Evolutionary conservation across 2,888 invertebrate species (phyloP).

Genomic region (Cephus nigrinus): DNA sequence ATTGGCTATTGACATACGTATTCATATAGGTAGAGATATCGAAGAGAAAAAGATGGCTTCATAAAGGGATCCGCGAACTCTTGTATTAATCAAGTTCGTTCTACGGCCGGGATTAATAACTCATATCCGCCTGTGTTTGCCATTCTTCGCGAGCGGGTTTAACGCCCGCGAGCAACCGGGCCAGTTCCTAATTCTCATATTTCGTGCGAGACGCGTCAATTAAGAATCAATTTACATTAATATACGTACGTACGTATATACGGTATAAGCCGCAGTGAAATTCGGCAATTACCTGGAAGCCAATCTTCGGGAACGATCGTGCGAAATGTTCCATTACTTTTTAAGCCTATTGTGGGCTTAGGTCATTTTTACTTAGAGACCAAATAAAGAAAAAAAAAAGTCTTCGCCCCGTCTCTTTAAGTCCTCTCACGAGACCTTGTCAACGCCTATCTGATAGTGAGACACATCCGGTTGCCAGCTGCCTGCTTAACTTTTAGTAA

Average conservation of each 20-base stretch:
- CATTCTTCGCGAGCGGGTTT: not conserved
- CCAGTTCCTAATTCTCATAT: not conserved
- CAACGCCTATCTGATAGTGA: slow-evolving; percentile 49
- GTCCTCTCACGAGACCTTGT: slow-evolving; percentile 26
- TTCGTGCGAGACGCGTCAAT: slow-evolving; percentile 14
- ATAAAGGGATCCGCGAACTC: not conserved
- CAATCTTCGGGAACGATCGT: not conserved
- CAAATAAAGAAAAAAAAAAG: not conserved
- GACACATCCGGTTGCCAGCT: slow-evolving; percentile 40
- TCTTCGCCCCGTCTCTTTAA: not conserved
- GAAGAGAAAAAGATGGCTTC: not conserved
- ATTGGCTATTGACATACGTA: not conserved
- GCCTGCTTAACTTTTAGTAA: not conserved
- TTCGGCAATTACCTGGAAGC: not conserved
- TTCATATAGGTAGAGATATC: not conserved
- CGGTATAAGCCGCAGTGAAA: not conserved
- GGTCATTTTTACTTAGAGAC: not conserved
- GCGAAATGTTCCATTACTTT: not conserved
- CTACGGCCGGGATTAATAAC: not conserved
- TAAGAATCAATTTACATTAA: slow-evolving; percentile 26
- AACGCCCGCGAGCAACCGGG: not conserved
- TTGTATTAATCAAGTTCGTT: not conserved
- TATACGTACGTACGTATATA: not conserved
- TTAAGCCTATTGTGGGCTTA: not conserved
- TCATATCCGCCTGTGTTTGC: not conserved